Percentiles rank a stretch among this genome's conserved stretches.
phyloP scores from a whole-genome alignment of 2,888 invertebrate genomes.

The Pyrgus malvae region DNA sequence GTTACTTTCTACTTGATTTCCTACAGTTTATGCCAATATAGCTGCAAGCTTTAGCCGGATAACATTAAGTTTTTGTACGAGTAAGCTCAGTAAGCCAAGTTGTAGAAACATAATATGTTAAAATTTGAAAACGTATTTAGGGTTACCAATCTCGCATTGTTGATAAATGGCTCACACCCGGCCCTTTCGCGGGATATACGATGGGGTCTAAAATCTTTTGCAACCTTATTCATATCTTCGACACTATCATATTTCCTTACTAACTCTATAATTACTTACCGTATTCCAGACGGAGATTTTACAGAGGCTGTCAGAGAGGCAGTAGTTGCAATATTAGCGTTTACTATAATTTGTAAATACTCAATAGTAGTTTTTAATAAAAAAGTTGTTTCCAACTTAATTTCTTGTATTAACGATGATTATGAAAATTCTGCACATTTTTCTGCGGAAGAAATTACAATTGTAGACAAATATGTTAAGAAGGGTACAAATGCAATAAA shows the following conservation, averaged over 20 bases:
- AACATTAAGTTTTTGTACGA: too few relatives aligned
- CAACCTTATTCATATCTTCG: neutral
- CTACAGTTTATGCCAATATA: too few relatives aligned
- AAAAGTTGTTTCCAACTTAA: neutral
- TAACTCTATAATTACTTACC: conserved; percentile 3
- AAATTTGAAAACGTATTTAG: conserved; percentile 37
- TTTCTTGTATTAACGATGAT: conserved; percentile 33
- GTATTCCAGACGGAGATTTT: conserved; percentile 3
- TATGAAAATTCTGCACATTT: conserved; percentile 35
- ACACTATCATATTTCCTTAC: neutral
- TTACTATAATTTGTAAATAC: conserved; percentile 6
- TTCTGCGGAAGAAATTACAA: conserved; percentile 35
- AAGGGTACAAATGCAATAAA: conserved; percentile 40
- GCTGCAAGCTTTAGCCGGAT: too few relatives aligned
- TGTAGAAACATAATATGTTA: conserved; percentile 9
- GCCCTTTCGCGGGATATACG: conserved; percentile 14
- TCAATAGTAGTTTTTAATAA: neutral
- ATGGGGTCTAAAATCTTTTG: conserved; percentile 1
- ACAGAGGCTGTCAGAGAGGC: conserved; percentile 1
- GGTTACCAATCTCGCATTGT: conserved; percentile 30
- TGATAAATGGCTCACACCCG: conserved; percentile 35
- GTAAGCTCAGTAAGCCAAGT: too few relatives aligned
- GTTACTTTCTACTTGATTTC: too few relatives aligned
- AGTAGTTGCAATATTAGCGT: neutral
- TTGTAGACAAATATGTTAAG: conserved; percentile 39